Evolutionary conservation across 2,797 vertebrate species (phyloP).

Genomic region (Phoebastria nigripes): DNA sequence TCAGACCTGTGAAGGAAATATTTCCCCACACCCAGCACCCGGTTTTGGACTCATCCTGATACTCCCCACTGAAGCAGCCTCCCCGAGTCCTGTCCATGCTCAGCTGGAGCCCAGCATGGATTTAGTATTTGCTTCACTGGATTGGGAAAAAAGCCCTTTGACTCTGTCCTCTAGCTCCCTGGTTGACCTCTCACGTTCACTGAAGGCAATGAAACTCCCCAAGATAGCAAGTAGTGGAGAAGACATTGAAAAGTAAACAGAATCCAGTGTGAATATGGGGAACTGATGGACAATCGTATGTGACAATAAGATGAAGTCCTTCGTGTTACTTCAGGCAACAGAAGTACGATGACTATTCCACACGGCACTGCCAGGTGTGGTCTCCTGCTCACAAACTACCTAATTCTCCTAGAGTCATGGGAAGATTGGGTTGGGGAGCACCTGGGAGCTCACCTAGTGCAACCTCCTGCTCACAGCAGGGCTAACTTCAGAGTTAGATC

Average conservation of each 20-base stretch:
- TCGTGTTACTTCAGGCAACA: background rate
- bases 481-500: background rate
- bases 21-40: background rate
- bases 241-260: background rate
- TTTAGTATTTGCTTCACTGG: background rate
- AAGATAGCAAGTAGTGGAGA: background rate
- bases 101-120: background rate
- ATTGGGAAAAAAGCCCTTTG: background rate
- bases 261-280: background rate
- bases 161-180: background rate
- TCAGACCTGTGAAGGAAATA: background rate
- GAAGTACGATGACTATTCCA: background rate
- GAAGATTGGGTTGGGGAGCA: background rate
- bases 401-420: background rate
- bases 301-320: background rate
- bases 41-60: background rate
- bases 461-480: background rate
- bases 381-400: background rate
- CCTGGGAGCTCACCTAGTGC: background rate
- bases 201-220: background rate
- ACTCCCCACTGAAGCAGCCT: background rate
- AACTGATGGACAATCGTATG: accelerated
- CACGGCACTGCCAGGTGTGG: background rate
- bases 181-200: background rate
- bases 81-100: background rate